Evolutionary conservation across 1,140 invertebrate genomes (phyloP), one percentile per base, ranked within the genome.

Genomic region (Bombus vancouverensis): DNA sequence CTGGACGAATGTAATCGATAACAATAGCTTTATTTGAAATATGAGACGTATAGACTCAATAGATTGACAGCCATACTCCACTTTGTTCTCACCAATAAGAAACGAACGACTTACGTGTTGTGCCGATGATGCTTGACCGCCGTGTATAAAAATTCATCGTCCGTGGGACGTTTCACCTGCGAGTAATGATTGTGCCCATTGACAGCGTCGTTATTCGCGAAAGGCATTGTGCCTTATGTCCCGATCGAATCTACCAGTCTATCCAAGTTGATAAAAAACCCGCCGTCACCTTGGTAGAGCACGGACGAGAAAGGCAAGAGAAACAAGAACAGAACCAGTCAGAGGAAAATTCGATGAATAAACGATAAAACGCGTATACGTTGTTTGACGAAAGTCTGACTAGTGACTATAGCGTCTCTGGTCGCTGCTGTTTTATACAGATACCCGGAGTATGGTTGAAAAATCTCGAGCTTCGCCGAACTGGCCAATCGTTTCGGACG

Each of bases 211-310:
- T 88, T 42, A 89, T 93, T 81, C 81, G 83, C 57, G 42, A 89
- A 98, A 98, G 98, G 96, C 97, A 82, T 98, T 5, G 3, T 97
- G 65, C 13, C 2, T 32, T 39, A 1, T 22, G 47, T 8, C 5
- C 47, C 47, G 47, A 53, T 53, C 37, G 37, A 13, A 22, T 37
- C 13, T 5, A 15, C 34, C 25, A 1, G 9, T 6, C 32, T 2
- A 25, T 22, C 12, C 34, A 25, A 62, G 10, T 28, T n/a, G 6
- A 74, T 22, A 34, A 37, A 32, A 25, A 75, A 37, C 32, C 47
- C 22, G 22, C 10, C 18, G 34, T n/a, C 22, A 66, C 6, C 62
- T 25, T 5, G 34, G 28, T 37, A 25, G n/a, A 70, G 3, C 37
- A 22, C 32, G 8, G 34, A 73, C 10, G 9, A 25, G 47, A 53